These are phyloP conservation scores for Oxyteleia sp. DNA, from an alignment of 2,888 invertebrate species.

Conservation along the genomic window DNA sequence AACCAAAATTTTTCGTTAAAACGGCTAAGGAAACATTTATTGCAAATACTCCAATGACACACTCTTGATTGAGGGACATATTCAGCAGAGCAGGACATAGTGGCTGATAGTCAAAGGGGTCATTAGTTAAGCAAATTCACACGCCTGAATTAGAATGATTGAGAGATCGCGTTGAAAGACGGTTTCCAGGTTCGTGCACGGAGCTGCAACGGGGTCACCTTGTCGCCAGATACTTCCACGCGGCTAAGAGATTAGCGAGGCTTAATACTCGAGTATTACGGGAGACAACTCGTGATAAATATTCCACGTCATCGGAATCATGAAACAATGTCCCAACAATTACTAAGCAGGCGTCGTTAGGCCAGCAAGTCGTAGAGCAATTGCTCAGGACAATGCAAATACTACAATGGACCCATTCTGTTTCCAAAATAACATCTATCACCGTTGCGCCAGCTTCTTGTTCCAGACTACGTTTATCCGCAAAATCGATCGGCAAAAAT, in stretches of 20 bases:
- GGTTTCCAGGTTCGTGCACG: neutral
- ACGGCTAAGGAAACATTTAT: constrained; percentile 19
- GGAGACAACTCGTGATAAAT: constrained; percentile 14
- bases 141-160: constrained; percentile 41
- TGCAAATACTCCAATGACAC: neutral
- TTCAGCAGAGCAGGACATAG: constrained; percentile 13
- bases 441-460: neutral
- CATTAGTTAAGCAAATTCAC: constrained; percentile 47
- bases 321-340: constrained; percentile 12
- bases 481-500: neutral
- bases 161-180: constrained; percentile 31
- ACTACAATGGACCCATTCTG: neutral
- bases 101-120: constrained; percentile 35
- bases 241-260: constrained; percentile 4
- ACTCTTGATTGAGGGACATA: constrained; percentile 37
- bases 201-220: neutral
- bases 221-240: constrained; percentile 5
- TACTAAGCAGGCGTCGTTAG: constrained; percentile 2
- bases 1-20: too few species aligned
- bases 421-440: neutral
- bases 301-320: constrained; percentile 16
- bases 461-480: neutral
- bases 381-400: constrained; percentile 1
- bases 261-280: constrained; percentile 8
- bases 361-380: neutral